A percentile compares a stretch with the other conserved stretches of the same genome.
phyloP scores from a whole-genome alignment of 92 coral and sea anemone species.

The Zoanthus gigantus region DNA sequence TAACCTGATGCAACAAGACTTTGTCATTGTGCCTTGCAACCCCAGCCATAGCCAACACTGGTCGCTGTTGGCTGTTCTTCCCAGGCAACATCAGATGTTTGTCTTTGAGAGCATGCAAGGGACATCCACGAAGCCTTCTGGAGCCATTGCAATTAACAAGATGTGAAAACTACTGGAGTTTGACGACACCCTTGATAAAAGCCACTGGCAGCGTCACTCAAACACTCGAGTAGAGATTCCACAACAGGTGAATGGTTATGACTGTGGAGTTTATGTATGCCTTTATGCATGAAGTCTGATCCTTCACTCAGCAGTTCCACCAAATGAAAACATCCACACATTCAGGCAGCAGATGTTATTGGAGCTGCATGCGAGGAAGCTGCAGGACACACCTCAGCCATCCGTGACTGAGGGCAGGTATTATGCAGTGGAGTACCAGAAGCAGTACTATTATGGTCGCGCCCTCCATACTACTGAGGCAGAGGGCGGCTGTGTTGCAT shows the following conservation, averaged over 20 bases:
- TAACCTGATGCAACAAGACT: conserved; percentile 30
- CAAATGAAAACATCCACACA: conserved; percentile 27
- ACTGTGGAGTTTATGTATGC: conserved; percentile 46
- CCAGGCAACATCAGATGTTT: conserved; percentile 18
- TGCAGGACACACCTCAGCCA: conserved; percentile 34
- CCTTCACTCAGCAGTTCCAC: conserved; percentile 44
- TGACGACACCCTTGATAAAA: conserved; percentile 22
- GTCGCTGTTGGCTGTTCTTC: conserved; percentile 14
- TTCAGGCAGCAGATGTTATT: conserved; percentile 49
- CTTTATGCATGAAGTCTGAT: conserved; percentile 32
- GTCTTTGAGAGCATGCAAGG: conserved; percentile 13
- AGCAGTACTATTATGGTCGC: conserved; percentile 38
- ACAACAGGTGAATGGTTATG: conserved; percentile 23
- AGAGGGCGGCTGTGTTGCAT: conserved; percentile 12
- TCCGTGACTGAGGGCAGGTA: conserved; percentile 13
- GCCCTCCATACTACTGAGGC: conserved; percentile 27
- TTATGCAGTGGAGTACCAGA: conserved; percentile 47
- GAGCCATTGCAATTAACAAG: conserved; percentile 8
- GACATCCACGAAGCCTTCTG: conserved; percentile 29
- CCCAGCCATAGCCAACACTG: conserved; percentile 18
- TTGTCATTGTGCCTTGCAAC: conserved; percentile 24
- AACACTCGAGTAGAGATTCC: not conserved
- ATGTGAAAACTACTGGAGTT: conserved; percentile 10
- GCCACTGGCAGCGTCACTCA: conserved; percentile 20
- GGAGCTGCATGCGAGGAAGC: conserved; percentile 50